Evolutionary conservation across 2,888 invertebrate genomes (phyloP).

Genomic region (Iselma pallidipennis): DNA sequence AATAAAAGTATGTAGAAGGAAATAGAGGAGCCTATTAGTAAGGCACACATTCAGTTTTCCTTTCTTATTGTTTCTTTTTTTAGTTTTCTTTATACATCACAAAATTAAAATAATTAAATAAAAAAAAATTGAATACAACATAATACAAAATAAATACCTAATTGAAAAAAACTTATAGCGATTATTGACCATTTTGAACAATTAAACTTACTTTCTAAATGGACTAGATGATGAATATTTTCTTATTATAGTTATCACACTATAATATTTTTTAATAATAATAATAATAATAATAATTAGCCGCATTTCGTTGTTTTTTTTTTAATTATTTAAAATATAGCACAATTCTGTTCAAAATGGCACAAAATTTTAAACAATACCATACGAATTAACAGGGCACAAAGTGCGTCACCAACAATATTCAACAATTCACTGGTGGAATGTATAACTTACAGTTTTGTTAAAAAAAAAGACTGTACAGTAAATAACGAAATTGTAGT

Average conservation of each 20-base stretch:
- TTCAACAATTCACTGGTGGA: no score
- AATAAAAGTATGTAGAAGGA: neutral
- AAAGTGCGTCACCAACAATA: constrained; percentile 35
- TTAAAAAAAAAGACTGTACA: constrained; percentile 46
- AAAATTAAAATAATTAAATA: constrained; percentile 26
- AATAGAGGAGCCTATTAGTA: constrained; percentile 24
- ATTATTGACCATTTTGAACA: constrained; percentile 40
- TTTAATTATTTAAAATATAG: constrained; percentile 12
- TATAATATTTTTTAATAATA: constrained; percentile 9
- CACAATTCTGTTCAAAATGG: constrained; percentile 36
- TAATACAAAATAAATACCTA: constrained; percentile 32
- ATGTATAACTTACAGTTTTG: constrained; percentile 41
- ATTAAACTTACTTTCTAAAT: constrained; percentile 41
- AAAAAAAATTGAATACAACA: constrained; percentile 26
- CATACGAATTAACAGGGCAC: constrained; percentile 12
- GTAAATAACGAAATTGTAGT: constrained; percentile 15
- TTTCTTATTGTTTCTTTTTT: neutral
- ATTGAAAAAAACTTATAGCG: constrained; percentile 18
- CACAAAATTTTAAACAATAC: constrained; percentile 16
- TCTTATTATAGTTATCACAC: constrained; percentile 20
- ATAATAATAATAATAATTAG: constrained; percentile 7
- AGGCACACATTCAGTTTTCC: constrained; percentile 37
- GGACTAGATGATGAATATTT: constrained; percentile 41
- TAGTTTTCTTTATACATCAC: constrained; percentile 34
- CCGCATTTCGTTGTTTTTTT: constrained; percentile 26